These are phyloP conservation scores for Aphelinus atriplicis DNA, from an alignment of 1,140 invertebrate genomes.

Conservation along the genomic window DNA sequence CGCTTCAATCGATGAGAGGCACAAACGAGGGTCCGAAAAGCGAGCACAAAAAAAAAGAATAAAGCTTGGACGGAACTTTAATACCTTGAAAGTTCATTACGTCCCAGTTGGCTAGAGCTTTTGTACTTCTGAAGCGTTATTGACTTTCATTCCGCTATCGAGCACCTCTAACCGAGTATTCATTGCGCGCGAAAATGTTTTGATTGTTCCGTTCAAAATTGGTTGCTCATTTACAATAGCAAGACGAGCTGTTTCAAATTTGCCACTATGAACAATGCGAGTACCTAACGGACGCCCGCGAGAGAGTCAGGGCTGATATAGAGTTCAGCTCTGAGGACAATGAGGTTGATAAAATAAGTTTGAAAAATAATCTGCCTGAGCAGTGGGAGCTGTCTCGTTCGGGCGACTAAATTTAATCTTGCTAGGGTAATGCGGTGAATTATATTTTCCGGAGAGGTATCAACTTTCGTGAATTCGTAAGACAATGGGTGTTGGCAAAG, in stretches of 20 bases:
- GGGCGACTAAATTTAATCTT: no score
- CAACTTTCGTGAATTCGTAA: neutral
- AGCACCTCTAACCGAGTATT: neutral
- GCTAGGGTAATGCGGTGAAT: no score
- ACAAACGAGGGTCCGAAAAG: neutral
- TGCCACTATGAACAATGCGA: no score
- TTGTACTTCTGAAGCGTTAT: neutral
- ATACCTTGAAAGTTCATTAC: conserved; percentile 48
- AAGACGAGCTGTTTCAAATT: no score
- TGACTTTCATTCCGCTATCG: neutral
- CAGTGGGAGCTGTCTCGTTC: no score
- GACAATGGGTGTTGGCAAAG: neutral
- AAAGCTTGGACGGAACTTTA: conserved; percentile 26
- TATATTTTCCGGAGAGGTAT: neutral
- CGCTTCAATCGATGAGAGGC: neutral
- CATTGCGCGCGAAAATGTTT: neutral
- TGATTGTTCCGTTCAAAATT: neutral
- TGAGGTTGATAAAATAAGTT: no score
- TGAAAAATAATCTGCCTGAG: no score
- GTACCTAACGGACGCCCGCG: no score
- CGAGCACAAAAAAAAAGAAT: conserved; percentile 14
- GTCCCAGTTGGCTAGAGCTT: neutral
- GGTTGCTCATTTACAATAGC: neutral
- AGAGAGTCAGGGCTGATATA: no score
- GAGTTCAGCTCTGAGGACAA: no score